A percentile compares a stretch with the other conserved stretches of the same genome.
phyloP scores from a whole-genome alignment of 30 jellyfish, hydroid and myxozoan genomes.

The Turritopsis rubra region DNA sequence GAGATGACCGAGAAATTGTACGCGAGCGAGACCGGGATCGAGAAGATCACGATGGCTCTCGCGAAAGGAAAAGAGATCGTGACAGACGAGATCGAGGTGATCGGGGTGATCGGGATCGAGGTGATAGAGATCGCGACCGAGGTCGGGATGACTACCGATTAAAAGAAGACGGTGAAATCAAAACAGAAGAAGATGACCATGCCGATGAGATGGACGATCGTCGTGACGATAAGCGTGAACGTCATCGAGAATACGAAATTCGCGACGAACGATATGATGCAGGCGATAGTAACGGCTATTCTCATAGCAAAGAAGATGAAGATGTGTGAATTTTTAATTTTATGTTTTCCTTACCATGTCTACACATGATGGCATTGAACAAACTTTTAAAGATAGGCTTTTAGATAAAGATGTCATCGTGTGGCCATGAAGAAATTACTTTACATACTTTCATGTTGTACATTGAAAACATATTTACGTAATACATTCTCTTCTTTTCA shows the following conservation, averaged over 20 bases:
- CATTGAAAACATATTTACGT: no score
- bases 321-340: neutral
- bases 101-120: constrained; percentile 42
- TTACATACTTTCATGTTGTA: no score
- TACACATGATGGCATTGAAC: neutral
- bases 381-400: neutral
- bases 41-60: constrained; percentile 18
- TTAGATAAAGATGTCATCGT: neutral
- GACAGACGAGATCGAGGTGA: constrained; percentile 37
- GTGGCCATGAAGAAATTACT: no score
- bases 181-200: constrained; percentile 11
- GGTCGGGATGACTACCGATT: constrained; percentile 19
- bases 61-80: constrained; percentile 53
- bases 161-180: constrained; percentile 24
- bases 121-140: constrained; percentile 26
- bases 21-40: constrained; percentile 53
- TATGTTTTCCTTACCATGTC: neutral
- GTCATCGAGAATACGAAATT: constrained; percentile 1
- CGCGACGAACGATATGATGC: neutral
- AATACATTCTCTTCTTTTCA: no score
- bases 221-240: constrained; percentile 11
- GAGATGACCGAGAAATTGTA: constrained; percentile 19
- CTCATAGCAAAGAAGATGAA: neutral
- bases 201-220: constrained; percentile 8
- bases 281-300: constrained; percentile 16